Evolutionary conservation across 2,113 vertebrate genomes (phyloP), one percentile per base, ranked within the genome.

Genomic region (Toxostoma redivivum): DNA sequence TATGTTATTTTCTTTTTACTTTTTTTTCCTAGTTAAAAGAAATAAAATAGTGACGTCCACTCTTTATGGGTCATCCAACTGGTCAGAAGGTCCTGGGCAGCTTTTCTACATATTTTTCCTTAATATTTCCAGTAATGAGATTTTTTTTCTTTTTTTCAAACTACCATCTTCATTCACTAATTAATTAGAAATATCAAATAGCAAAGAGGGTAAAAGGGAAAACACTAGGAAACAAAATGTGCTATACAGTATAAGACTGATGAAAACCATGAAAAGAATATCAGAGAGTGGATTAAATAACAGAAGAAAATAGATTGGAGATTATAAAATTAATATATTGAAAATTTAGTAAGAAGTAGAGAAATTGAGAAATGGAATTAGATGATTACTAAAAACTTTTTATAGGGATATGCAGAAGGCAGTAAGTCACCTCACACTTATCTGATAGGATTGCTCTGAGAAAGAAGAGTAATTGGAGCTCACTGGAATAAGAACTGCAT

Each of bases 1-100:
- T 5, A 17, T 20, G 3, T 15, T n/a, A 31, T 56, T 10, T 2
- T n/a, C 11, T 9, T 25, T 6, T 23, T 18, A 33, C 2, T 30
- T 19, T 28, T 33, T 23, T 44, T 31, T 6, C 9, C 22, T 17
- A 23, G 27, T 35, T 53, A 2, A 48, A 24, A 31, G 18, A 42
- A 48, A 13, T 17, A 9, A 27, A 76, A 31, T 51, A 27, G 4
- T 30, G 8, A 95, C 44, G 77, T 67, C 24, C 12, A 24, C 2
- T 37, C 8, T 50, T 74, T 20, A n/a, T 24, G 15, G 1, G 5
- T 57, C 42, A 80, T 80, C 54, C 35, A 64, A 4, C 30, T 27
- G 5, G 10, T 48, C 28, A 66, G 35, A 38, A 83, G 7, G 21
- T 84, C 17, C 40, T 58, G 17, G 19, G 7, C 11, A 67, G 28